Evolutionary conservation across 1,140 invertebrate species (phyloP).

Genomic region (Ditylenchus dipsaci): DNA sequence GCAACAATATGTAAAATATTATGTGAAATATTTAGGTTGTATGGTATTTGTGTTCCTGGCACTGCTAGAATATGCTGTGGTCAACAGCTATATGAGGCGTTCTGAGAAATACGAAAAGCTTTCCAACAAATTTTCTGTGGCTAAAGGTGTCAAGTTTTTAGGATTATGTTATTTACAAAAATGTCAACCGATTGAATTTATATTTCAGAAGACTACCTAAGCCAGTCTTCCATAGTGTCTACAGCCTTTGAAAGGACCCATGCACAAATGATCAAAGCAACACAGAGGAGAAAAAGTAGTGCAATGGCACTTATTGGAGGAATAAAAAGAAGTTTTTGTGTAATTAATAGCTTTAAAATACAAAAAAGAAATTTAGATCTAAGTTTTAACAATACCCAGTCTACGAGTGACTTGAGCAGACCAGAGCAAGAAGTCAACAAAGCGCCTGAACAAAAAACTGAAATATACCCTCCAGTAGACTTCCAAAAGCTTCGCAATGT

Average conservation of each 20-base stretch:
- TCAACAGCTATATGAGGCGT: conserved; percentile 55
- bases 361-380: not conserved
- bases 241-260: conserved; percentile 1
- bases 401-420: not conserved
- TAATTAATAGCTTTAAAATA: not conserved
- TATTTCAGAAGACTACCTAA: not conserved
- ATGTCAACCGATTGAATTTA: not conserved
- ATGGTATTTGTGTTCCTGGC: conserved; percentile 51
- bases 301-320: conserved; percentile 7
- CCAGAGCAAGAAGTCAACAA: conserved; percentile 5
- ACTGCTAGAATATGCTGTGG: conserved; percentile 52
- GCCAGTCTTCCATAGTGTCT: conserved; percentile 4
- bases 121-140: conserved; percentile 16
- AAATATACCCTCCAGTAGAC: not conserved
- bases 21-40: conserved; percentile 20
- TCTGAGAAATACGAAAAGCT: conserved; percentile 53
- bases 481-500: not conserved
- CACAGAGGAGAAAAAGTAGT: conserved; percentile 12
- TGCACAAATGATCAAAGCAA: conserved; percentile 14
- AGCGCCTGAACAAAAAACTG: not conserved
- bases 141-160: no score
- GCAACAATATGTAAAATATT: conserved; percentile 10
- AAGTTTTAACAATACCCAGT: not conserved
- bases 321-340: not conserved
- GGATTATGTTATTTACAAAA: no score